Base-by-base conservation (phyloP, 2,797 vertebrate species). In the Cetoscarus ocellatus region DNA sequence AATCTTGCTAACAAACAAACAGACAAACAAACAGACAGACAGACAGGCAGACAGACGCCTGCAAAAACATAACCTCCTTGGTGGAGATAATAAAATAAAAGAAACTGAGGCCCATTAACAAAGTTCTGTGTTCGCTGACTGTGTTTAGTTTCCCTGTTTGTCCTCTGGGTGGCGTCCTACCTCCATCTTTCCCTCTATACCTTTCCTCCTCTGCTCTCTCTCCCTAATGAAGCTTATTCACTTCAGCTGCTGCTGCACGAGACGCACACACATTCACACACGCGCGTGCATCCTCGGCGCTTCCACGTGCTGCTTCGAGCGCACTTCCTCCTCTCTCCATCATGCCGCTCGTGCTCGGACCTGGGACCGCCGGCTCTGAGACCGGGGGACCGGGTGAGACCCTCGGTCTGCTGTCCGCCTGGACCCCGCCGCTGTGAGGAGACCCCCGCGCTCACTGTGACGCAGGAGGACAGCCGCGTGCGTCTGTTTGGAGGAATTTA, bases 371-470 rank as follows among this genome's bases (percentile, higher is more conserved):
- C 27, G 17, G 50, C 10, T 51, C 40, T n/a, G 19, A 43, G 42
- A 11, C 48, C 15, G 45, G 38, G 59, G 61, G 51, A 61, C 49
- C 68, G 56, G 38, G 34, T 11, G 43, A 38, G 36, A 70, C 55
- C 55, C 58, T 36, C 57, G 40, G 55, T 57, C 59, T 17, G 36
- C 38, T 50, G 8, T 45, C 54, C 42, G 47, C 18, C 43, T 18
- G 48, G 52, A 58, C 55, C 15, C 47, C 1, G 40, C 58, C 44
- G 59, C 51, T 78, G 53, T 67, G 55, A 73, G 50, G 56, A 71
- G 72, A 19, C 67, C 50, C 62, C n/a, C 14, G 79, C 17, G 70
- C 49, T 52, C 40, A 17, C 47, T 27, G 63, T 84, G 81, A 84
- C 81, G 79, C 70, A 72, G 64, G 51, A 72, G 64, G 51, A 62